These are phyloP conservation scores for Desoria tigrina DNA, from an alignment of 2,888 invertebrate genomes.

Conservation along the genomic window DNA sequence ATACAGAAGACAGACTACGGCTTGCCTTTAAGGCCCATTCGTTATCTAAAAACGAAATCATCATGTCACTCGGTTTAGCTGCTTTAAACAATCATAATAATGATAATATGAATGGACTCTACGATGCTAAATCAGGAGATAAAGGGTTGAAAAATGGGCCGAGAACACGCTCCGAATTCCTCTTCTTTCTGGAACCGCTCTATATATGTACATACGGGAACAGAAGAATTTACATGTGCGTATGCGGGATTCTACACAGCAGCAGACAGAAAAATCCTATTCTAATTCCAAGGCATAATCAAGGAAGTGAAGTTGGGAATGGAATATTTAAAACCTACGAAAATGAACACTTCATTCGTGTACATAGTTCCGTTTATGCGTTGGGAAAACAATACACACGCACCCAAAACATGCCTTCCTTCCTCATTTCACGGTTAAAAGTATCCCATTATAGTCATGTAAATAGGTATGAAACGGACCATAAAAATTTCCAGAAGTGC, in stretches of 20 bases:
- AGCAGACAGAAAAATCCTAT: not conserved
- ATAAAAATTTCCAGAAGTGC: constrained; percentile 25
- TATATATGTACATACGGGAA: no score
- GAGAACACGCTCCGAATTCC: constrained; percentile 45
- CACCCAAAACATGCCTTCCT: not conserved
- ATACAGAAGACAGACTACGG: not conserved
- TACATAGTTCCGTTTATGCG: constrained; percentile 7
- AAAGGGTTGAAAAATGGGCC: constrained; percentile 51
- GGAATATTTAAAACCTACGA: constrained; percentile 1
- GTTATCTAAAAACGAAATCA: constrained; percentile 8
- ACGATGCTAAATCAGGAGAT: constrained; percentile 26
- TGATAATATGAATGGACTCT: constrained; percentile 36
- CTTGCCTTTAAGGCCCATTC: not conserved
- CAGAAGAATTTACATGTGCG: no score
- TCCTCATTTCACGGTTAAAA: constrained; percentile 13
- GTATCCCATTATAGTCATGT: constrained; percentile 40
- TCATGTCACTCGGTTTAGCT: constrained; percentile 21
- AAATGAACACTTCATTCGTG: constrained; percentile 4
- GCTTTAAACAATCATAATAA: constrained; percentile 36
- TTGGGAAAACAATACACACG: constrained; percentile 9
- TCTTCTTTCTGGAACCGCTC: constrained; percentile 19
- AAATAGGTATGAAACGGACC: constrained; percentile 37
- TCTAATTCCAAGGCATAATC: constrained; percentile 16
- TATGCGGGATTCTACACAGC: no score
- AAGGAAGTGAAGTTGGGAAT: not conserved